Evolutionary conservation across 2,797 vertebrate species (phyloP), one percentile per base, ranked within the genome.

Genomic region (Clarias platycephalus): DNA sequence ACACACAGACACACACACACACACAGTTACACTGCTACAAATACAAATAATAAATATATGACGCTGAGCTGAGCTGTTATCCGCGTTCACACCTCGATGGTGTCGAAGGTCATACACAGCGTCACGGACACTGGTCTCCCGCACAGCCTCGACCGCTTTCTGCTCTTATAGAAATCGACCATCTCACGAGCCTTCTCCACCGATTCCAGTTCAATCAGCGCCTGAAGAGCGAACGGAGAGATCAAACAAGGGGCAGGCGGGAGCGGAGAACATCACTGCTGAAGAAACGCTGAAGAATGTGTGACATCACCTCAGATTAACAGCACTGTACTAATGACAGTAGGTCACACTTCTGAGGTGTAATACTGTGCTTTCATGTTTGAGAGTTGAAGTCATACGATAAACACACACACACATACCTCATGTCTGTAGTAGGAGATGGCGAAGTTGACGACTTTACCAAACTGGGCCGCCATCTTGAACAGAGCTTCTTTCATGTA

Each of bases 121-220:
- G 58, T 68, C 22, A 91, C 66, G 26, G 67, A 84, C 16, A 91
- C 90, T 0, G 71, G 81, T 77, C 78, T 88, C 26, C 91, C 88
- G 60, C 85, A 83, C 37, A 91, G 53, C 67, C 55, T 68, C 0
- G 87, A 87, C 40, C 81, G 80, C 68, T 84, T 88, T 58, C 81
- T 86, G 16, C 57, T 67, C 34, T 58, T 87, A 81, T 90, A 90
- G 76, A 70, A 90, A 3, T 64, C 81, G 60, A 90, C 86, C 90
- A 91, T 91, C 74, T 88, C 85, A 5, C 83, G 60, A 26, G 89
- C 90, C 76, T 86, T 86, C 44, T 86, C 85, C n/a, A 63, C 62
- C 0, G 86, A 88, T 58, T 90, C 88, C 81, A 91, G 68, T 85
- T 91, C 88, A 57, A 91, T 74, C 76, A 89, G 81, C 20, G 89